A percentile compares a stretch with the other conserved stretches of the same genome.
phyloP scores from a whole-genome alignment of 2,888 invertebrate species.

The Crepidodera aurea region DNA sequence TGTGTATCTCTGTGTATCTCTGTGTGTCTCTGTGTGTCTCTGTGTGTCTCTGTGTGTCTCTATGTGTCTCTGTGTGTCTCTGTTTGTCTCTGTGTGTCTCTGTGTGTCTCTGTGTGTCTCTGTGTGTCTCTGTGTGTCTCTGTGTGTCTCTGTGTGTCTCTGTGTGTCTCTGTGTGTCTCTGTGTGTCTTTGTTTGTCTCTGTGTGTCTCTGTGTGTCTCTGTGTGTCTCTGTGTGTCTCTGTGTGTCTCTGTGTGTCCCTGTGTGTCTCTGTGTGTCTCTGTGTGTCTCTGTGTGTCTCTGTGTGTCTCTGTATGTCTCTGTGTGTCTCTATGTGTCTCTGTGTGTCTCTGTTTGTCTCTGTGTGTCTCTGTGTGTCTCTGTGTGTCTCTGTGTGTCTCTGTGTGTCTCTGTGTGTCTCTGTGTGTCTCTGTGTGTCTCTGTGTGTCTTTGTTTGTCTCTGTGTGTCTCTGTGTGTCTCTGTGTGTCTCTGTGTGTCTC shows the following conservation, averaged over 20 bases:
- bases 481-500: neutral
- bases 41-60: too few relatives aligned
- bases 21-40: too few relatives aligned
- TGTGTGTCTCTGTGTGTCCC: neutral
- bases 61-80: too few relatives aligned
- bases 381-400: neutral
- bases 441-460: too few relatives aligned
- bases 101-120: neutral
- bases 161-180: neutral
- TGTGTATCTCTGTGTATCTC: too few relatives aligned
- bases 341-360: too few relatives aligned
- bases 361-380: neutral
- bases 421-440: neutral
- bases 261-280: neutral
- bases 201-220: neutral
- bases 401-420: neutral
- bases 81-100: too few relatives aligned
- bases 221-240: neutral
- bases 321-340: too few relatives aligned
- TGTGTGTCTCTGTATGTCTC: neutral
- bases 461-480: neutral
- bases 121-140: neutral
- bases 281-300: neutral
- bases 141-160: too few relatives aligned
- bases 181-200: too few relatives aligned